Evolutionary conservation across 2,888 invertebrate species (phyloP).

Genomic region (Shargacucullia verbasci): DNA sequence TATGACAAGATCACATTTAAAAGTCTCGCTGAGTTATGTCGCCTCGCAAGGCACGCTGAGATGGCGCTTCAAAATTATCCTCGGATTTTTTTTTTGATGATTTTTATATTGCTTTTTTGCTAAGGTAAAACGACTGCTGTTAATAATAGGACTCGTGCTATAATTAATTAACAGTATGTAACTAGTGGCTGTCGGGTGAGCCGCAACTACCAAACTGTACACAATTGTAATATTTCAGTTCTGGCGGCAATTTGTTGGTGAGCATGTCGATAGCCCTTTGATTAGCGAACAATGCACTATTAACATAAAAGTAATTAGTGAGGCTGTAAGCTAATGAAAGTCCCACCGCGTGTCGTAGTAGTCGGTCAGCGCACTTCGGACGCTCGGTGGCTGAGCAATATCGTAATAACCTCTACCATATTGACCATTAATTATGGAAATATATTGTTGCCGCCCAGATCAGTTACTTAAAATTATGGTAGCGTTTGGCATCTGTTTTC

Average conservation of each 20-base stretch:
- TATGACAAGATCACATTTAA: no score
- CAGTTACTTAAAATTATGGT: no score
- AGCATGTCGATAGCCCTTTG: constrained; percentile 15
- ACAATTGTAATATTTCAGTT: background rate
- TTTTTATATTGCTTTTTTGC: no score
- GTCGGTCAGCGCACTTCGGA: background rate
- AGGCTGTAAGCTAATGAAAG: background rate
- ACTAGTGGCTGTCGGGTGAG: background rate
- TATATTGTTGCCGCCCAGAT: background rate
- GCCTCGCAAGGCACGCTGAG: no score
- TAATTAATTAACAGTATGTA: no score
- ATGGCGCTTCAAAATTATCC: no score
- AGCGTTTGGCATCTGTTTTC: no score
- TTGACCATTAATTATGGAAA: background rate
- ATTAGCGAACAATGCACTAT: constrained; percentile 26
- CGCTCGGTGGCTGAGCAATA: background rate
- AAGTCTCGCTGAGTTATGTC: no score
- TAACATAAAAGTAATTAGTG: constrained; percentile 38
- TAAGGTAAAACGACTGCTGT: no score
- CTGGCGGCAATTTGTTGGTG: background rate
- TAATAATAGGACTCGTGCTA: no score
- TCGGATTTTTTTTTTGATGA: no score
- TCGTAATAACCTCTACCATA: background rate
- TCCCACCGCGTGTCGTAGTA: background rate
- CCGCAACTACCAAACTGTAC: background rate